Conservation (phyloP, 2,888 invertebrate species). For the Sminthurinus aureus region DNA sequence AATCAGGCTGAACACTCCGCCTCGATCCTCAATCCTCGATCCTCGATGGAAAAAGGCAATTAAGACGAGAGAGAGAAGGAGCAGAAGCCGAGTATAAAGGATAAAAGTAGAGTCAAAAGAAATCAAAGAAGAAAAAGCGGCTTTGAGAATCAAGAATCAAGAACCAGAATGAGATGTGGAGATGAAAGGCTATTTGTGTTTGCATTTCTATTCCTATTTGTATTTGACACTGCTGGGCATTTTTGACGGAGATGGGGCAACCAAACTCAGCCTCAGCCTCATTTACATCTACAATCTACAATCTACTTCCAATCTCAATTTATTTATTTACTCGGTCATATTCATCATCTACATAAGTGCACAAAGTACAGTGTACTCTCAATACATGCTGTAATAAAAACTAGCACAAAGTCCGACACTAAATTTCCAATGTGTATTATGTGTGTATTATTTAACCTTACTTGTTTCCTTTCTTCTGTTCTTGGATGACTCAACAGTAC, state of each 20-base stretch:
- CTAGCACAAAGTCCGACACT: too few species aligned
- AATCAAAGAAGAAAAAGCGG: constrained; percentile 1
- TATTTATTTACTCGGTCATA: not conserved
- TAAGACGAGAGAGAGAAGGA: not conserved
- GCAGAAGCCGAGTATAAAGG: not conserved
- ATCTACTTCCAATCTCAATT: not conserved
- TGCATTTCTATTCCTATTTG: not conserved
- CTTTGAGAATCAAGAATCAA: not conserved
- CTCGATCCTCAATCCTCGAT: too few species aligned
- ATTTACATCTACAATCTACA: constrained; percentile 5
- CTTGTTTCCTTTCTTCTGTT: too few species aligned
- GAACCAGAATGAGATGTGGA: not conserved
- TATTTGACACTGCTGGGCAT: constrained; percentile 28
- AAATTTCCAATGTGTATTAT: too few species aligned
- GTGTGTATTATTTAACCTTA: too few species aligned
- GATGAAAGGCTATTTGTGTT: not conserved
- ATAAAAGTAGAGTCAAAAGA: not conserved
- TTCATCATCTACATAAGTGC: not conserved
- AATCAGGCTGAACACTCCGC: constrained; percentile 25
- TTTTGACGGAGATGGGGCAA: not conserved
- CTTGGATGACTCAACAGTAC: too few species aligned
- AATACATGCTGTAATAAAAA: not conserved
- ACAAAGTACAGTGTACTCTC: not conserved
- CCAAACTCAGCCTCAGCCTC: not conserved
- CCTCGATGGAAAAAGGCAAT: constrained; percentile 26